phyloP scores from a whole-genome alignment of 2,888 invertebrate species.

The Phortica magna region DNA sequence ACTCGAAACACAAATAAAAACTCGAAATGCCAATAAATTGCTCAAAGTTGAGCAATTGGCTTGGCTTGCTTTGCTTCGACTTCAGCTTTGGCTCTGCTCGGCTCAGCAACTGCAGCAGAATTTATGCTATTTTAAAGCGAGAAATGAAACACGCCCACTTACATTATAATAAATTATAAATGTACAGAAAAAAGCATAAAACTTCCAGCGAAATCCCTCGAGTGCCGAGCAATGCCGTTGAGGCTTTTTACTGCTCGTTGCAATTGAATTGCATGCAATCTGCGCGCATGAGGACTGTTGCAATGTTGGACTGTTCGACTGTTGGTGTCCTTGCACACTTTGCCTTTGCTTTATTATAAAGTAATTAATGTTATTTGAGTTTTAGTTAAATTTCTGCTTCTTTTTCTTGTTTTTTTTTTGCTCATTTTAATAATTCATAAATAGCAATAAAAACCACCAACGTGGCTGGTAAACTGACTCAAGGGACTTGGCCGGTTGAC shows the following conservation, averaged over 20 bases:
- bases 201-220: not conserved
- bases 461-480: not conserved
- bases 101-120: constrained; percentile 47
- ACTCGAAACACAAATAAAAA: not conserved
- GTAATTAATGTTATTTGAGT: constrained; percentile 60
- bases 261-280: constrained; percentile 1
- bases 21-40: constrained; percentile 33
- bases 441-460: constrained; percentile 40
- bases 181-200: constrained; percentile 5
- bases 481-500: not conserved
- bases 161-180: constrained; percentile 70
- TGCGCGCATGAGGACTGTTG: constrained; percentile 14
- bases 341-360: constrained; percentile 61
- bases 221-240: not conserved
- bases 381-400: not conserved
- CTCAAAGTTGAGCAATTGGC: constrained; percentile 37
- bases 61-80: not conserved
- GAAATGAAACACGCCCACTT: constrained; percentile 71
- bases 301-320: no score
- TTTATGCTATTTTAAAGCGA: constrained; percentile 73
- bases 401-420: constrained; percentile 38
- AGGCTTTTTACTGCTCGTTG: not conserved
- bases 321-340: constrained; percentile 1
- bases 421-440: constrained; percentile 68
- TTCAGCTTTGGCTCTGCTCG: no score